Conservation (phyloP, 2,888 invertebrate species). For the Galerucella nymphaeae region DNA sequence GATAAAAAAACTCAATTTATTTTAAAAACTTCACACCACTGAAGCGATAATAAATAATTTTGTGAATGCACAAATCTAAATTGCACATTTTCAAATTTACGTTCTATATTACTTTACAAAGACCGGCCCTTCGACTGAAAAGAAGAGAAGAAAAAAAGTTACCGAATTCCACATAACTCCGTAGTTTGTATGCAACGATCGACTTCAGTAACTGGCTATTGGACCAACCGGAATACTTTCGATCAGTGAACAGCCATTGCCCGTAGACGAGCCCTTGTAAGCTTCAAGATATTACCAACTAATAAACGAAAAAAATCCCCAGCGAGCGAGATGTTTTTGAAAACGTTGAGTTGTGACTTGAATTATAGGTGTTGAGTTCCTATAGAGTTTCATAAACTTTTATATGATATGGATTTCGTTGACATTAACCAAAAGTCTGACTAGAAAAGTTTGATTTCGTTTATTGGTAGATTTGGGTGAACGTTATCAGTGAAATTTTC, state of each 20-base stretch:
- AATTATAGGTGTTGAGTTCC: not conserved
- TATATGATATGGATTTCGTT: not conserved
- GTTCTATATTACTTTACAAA: too few relatives aligned
- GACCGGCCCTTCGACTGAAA: slow-evolving; percentile 7
- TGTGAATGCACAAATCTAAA: not conserved
- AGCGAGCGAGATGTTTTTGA: slow-evolving; percentile 13
- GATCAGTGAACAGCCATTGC: slow-evolving; percentile 56
- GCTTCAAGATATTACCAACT: slow-evolving; percentile 51
- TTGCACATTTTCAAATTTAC: slow-evolving; percentile 23
- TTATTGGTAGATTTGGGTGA: not conserved
- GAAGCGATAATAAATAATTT: too few relatives aligned
- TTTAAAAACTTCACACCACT: too few relatives aligned
- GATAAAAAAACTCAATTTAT: too few relatives aligned
- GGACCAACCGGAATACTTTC: slow-evolving; percentile 56
- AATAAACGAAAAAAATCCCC: slow-evolving; percentile 41
- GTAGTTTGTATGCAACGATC: slow-evolving; percentile 57
- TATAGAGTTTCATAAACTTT: slow-evolving; percentile 3
- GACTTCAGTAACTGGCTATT: slow-evolving; percentile 52
- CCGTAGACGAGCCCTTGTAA: slow-evolving; percentile 47
- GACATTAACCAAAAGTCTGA: not conserved
- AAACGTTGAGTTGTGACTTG: not conserved
- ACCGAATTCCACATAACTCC: slow-evolving; percentile 47
- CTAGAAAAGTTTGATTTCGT: not conserved
- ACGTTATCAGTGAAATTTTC: not conserved
- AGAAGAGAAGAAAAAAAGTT: slow-evolving; percentile 31